Percentiles rank a stretch among this genome's conserved stretches.
These are phyloP conservation scores for Adelphocoris suturalis DNA, from an alignment of 2,888 invertebrate species.

Conservation along the genomic window DNA sequence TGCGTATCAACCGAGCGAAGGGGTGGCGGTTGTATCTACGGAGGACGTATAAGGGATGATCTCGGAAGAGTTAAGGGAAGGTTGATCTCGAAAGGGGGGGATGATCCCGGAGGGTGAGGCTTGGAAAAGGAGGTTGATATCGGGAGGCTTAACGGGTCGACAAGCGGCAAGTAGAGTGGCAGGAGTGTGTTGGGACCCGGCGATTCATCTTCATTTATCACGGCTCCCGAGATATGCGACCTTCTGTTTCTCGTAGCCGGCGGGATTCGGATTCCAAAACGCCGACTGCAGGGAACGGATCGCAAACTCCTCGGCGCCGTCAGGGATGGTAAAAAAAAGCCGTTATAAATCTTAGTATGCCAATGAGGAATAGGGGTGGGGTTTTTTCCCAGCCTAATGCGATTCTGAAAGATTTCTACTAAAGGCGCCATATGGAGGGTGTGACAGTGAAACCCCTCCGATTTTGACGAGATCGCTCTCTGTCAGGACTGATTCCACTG, in stretches of 20 bases:
- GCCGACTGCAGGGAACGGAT: slow-evolving; percentile 8
- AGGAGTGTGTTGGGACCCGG: neutral
- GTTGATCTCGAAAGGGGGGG: neutral
- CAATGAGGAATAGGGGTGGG: neutral
- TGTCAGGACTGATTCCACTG: no score
- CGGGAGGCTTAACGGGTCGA: slow-evolving; percentile 7
- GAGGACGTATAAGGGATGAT: no score
- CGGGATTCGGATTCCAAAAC: neutral
- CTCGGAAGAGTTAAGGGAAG: no score
- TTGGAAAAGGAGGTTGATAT: neutral
- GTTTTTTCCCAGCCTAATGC: neutral
- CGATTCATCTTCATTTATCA: slow-evolving; percentile 20
- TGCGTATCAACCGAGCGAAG: neutral
- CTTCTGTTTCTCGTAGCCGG: slow-evolving; percentile 2
- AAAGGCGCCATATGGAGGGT: neutral
- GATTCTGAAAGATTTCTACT: neutral
- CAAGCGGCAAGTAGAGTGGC: slow-evolving; percentile 1
- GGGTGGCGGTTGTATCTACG: no score
- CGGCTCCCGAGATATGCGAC: slow-evolving; percentile 19
- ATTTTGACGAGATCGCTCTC: no score
- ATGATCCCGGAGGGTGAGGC: neutral
- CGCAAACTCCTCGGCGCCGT: neutral
- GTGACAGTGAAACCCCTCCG: no score
- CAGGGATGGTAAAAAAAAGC: neutral
- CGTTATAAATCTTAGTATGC: neutral